These are phyloP conservation scores for Trididemnum nubilum DNA, from an alignment of 23 tunicate species.

Conservation along the genomic window DNA sequence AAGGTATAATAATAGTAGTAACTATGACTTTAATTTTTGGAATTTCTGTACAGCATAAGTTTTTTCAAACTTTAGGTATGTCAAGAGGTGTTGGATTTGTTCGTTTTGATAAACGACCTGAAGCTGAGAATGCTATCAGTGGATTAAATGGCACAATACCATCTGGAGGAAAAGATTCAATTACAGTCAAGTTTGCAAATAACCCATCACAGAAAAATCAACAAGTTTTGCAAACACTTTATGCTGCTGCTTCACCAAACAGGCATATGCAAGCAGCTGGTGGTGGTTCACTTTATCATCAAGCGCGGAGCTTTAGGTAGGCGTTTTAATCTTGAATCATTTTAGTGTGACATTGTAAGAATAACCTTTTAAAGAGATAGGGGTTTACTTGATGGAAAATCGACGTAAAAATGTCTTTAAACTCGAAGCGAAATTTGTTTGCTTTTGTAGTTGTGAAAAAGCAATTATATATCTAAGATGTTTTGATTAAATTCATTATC, in stretches of 20 bases:
- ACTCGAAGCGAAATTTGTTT: too few relatives aligned
- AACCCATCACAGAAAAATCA: conserved; percentile 95
- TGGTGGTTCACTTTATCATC: conserved; percentile 78
- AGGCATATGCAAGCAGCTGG: conserved; percentile 40
- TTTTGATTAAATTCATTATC: too few relatives aligned
- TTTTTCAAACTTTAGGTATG: conserved; percentile 60
- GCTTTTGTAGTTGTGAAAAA: too few relatives aligned
- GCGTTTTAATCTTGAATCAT: too few relatives aligned
- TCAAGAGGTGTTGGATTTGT: conserved; percentile 99
- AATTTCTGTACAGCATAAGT: not conserved
- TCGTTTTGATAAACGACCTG: conserved; percentile 92
- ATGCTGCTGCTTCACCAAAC: conserved; percentile 85
- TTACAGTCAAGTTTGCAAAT: conserved; percentile 92
- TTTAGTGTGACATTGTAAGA: too few relatives aligned
- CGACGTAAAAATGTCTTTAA: too few relatives aligned
- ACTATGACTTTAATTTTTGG: too few relatives aligned
- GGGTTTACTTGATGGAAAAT: too few relatives aligned
- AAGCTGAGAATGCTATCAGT: conserved; percentile 93
- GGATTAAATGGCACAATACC: conserved; percentile 85
- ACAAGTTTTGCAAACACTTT: conserved; percentile 77
- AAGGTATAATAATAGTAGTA: too few relatives aligned
- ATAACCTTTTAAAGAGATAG: too few relatives aligned
- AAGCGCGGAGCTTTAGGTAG: conserved; percentile 85
- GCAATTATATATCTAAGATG: too few relatives aligned
- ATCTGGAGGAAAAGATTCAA: conserved; percentile 78